phyloP scores from a whole-genome alignment of 2,113 vertebrate genomes.

The Ursus arctos region DNA sequence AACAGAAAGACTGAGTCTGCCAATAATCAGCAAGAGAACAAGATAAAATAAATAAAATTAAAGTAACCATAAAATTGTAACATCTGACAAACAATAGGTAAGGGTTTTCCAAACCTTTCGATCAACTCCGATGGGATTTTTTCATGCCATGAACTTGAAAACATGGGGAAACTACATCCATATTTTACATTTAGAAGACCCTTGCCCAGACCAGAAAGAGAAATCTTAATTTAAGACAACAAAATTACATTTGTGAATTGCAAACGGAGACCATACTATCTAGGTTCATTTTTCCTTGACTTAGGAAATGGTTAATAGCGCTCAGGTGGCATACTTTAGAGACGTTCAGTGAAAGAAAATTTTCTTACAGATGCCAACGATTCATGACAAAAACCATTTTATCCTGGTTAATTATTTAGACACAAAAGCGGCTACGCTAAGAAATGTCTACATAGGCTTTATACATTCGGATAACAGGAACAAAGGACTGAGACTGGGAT shows the following conservation, averaged over 20 bases:
- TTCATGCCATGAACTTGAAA: slow-evolving; percentile 39
- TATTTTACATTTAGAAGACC: slow-evolving; percentile 37
- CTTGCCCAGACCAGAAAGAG: background rate
- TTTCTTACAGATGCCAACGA: slow-evolving; percentile 67
- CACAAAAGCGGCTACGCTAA: background rate
- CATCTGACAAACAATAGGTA: background rate
- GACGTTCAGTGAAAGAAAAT: slow-evolving; percentile 45
- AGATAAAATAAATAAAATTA: slow-evolving; percentile 79
- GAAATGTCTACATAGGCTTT: background rate
- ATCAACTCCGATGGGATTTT: background rate
- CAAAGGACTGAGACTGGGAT: background rate
- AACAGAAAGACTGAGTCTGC: slow-evolving; percentile 95
- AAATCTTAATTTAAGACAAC: background rate
- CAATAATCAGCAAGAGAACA: slow-evolving; percentile 91
- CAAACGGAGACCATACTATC: background rate
- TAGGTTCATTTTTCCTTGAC: slow-evolving; percentile 42
- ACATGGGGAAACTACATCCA: rapidly evolving
- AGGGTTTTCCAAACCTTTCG: slow-evolving; percentile 12
- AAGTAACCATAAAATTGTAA: background rate
- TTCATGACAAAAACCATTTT: slow-evolving; percentile 13
- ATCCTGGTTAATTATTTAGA: slow-evolving; percentile 43
- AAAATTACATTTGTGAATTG: background rate
- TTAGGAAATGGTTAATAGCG: background rate
- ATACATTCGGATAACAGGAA: background rate
- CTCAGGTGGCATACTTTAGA: background rate